Percentiles rank a stretch among this genome's conserved stretches.
Evolutionary conservation across 2,113 vertebrate species (phyloP).

Genomic region (Urocynchramus pylzowi): DNA sequence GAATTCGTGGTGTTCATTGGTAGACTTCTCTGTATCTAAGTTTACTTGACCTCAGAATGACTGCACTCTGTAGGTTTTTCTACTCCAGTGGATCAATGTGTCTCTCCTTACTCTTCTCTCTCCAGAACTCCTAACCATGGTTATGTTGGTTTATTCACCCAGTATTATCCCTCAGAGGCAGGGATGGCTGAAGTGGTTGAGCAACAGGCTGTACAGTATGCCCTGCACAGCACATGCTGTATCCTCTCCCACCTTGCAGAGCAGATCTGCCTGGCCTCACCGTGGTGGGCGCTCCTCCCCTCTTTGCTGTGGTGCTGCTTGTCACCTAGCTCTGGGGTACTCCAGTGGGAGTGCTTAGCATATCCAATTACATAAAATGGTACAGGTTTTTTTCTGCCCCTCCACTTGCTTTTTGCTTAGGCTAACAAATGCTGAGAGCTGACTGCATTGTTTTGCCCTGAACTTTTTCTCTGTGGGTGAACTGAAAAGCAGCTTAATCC

Average conservation of each 20-base stretch:
- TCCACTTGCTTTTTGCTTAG: neutral
- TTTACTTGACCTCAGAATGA: neutral
- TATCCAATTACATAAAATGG: rapidly evolving
- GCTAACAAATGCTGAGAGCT: neutral
- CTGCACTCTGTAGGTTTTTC: neutral
- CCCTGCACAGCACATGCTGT: rapidly evolving
- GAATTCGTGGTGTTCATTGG: rapidly evolving
- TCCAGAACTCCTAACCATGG: neutral
- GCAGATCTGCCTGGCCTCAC: rapidly evolving
- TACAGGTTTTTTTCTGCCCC: neutral
- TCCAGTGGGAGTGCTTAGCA: neutral
- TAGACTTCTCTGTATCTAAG: neutral
- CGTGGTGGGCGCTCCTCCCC: neutral
- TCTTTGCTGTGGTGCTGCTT: neutral
- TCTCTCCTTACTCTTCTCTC: neutral
- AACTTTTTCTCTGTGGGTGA: neutral
- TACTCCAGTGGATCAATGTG: rapidly evolving
- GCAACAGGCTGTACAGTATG: neutral
- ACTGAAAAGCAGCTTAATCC: constrained; percentile 20
- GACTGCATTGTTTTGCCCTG: neutral
- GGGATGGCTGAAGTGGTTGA: neutral
- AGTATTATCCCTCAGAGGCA: neutral
- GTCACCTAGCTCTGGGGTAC: neutral
- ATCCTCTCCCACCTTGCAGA: neutral
- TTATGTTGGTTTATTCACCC: neutral